Evolutionary conservation across 2,888 invertebrate genomes (phyloP).

Genomic region (Cephalotes varians): DNA sequence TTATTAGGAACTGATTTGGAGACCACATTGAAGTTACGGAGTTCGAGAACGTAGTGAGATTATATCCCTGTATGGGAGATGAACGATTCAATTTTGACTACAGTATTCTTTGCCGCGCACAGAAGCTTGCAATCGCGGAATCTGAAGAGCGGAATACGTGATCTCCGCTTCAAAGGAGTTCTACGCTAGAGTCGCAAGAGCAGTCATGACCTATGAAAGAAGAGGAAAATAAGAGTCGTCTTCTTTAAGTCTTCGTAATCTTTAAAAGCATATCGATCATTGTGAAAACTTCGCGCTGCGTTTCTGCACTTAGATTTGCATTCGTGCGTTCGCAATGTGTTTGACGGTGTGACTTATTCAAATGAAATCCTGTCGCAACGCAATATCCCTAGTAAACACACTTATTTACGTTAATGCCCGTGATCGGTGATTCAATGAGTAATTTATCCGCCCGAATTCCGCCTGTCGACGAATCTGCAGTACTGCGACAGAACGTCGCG

Average conservation of each 20-base stretch:
- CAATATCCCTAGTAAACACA: too few relatives aligned
- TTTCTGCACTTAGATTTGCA: not conserved
- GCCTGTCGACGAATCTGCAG: not conserved
- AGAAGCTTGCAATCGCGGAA: not conserved
- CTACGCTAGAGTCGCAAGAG: not conserved
- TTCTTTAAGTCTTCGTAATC: too few relatives aligned
- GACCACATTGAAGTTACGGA: not conserved
- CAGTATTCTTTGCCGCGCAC: not conserved
- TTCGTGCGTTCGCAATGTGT: not conserved
- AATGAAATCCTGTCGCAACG: not conserved
- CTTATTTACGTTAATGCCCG: not conserved
- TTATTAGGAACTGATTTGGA: not conserved
- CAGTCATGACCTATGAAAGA: not conserved
- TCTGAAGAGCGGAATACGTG: not conserved
- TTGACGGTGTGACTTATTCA: not conserved
- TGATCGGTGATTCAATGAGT: too few relatives aligned
- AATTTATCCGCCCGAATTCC: not conserved
- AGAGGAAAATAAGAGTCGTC: not conserved
- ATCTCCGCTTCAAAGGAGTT: not conserved
- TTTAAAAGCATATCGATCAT: not conserved
- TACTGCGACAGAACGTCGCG: not conserved
- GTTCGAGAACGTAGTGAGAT: not conserved
- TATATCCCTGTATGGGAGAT: not conserved
- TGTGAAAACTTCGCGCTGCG: not conserved
- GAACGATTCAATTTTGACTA: conserved; percentile 1